Evolutionary conservation across 2,888 invertebrate species (phyloP).

Genomic region (Oithona nana): DNA sequence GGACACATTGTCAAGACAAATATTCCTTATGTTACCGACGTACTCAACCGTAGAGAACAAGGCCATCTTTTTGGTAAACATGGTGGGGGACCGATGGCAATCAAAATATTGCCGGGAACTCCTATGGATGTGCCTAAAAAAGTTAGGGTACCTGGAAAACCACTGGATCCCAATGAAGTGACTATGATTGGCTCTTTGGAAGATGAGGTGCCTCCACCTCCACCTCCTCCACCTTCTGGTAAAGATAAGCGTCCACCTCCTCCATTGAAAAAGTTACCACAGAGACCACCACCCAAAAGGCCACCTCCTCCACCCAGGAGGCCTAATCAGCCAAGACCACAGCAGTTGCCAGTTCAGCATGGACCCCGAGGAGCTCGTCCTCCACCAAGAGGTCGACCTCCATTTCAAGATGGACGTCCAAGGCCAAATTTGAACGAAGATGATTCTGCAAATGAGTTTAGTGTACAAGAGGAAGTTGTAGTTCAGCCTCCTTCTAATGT

Average conservation of each 20-base stretch:
- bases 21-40: slow-evolving; percentile 7
- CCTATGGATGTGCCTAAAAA: background rate
- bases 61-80: slow-evolving; percentile 14
- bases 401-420: background rate
- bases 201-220: background rate
- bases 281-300: background rate
- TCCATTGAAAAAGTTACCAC: background rate
- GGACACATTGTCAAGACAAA: slow-evolving; percentile 8
- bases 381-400: background rate
- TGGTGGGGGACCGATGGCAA: slow-evolving; percentile 3
- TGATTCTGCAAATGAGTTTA: background rate
- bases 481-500: background rate
- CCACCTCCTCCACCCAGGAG: background rate
- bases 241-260: background rate
- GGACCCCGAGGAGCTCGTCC: background rate
- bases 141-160: background rate
- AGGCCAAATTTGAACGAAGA: background rate
- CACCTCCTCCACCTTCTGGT: background rate
- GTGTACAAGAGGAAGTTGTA: background rate
- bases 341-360: background rate
- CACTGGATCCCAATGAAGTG: background rate
- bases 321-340: background rate
- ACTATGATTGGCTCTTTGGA: background rate
- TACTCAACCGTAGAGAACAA: slow-evolving; percentile 14
- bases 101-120: slow-evolving; percentile 15